Evolutionary conservation across 2,113 vertebrate genomes (phyloP), one percentile per base, ranked within the genome.

Genomic region (Puma concolor): DNA sequence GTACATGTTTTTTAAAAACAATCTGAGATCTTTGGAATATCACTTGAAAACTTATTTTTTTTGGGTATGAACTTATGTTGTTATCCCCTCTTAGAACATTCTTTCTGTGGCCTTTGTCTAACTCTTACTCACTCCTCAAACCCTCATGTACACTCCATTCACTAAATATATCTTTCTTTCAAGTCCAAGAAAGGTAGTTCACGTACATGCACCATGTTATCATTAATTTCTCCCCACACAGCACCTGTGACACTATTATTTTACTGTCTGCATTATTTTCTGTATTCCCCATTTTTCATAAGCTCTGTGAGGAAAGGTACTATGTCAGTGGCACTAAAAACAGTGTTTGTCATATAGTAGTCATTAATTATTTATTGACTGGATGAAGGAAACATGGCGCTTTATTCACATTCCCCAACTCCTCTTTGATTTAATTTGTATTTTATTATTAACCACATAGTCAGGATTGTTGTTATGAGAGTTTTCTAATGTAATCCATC

Each of bases 171-270:
- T 16, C 23, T 91, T 66, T 9, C 16, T 27, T 80, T 77, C 3
- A 69, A 41, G 23, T 23, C 1, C 69, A 88, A 16, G 9, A 48
- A 36, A n/a, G 36, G 7, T 54, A 13, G 6, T 54, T 16, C 12
- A 83, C 10, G 31, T 33, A 9, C 13, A 29, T n/a, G n/a, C 21
- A 77, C 7, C 25, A 36, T 72, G 31, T 36, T 77, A 57, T 54
- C 11, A 66, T 66, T 19, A 66, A 27, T 23, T n/a, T 57, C 0
- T 4, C 27, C 15, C 12, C 13, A 0, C 23, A 9, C 0, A 48
- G 27, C 60, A 57, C 21, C 38, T 71, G 63, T 84, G 38, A 36
- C 44, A 38, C 4, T 0, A 17, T 31, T 23, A 41, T 60, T 92
- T 44, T 83, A 63, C 19, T 69, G 31, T 52, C 17, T 71, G 33